phyloP scores from a whole-genome alignment of 1,140 invertebrate species.

The Macrostomum lignano region DNA sequence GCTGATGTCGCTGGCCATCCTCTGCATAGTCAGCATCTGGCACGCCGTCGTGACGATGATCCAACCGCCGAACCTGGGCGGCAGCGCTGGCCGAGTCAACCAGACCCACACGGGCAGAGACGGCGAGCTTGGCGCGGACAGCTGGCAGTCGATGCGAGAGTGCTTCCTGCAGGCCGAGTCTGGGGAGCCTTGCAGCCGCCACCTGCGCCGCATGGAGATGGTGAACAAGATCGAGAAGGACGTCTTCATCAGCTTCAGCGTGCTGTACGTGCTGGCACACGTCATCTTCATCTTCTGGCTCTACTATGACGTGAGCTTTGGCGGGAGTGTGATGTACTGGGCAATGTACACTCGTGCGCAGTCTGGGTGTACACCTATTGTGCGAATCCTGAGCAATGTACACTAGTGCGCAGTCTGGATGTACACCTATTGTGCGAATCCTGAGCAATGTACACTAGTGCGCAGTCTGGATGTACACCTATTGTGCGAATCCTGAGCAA shows the following conservation, averaged over 20 bases:
- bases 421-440: background rate
- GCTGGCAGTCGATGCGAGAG: background rate
- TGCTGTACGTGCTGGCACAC: slow-evolving; percentile 12
- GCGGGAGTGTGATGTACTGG: background rate
- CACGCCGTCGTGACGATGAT: slow-evolving; percentile 28
- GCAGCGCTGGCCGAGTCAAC: background rate
- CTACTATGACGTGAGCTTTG: slow-evolving; percentile 11
- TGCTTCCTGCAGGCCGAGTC: background rate
- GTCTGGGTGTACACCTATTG: background rate
- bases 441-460: background rate
- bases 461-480: background rate
- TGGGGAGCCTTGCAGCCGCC: background rate
- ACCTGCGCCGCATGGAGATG: slow-evolving; percentile 1
- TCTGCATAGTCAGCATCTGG: slow-evolving; percentile 9
- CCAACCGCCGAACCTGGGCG: background rate
- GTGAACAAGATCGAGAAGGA: slow-evolving; percentile 10
- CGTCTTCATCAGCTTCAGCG: slow-evolving; percentile 12
- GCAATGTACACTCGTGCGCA: background rate
- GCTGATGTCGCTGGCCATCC: slow-evolving; percentile 8
- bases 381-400: background rate
- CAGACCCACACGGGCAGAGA: background rate
- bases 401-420: background rate
- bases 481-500: too few relatives aligned
- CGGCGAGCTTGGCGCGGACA: background rate
- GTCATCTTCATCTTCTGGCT: slow-evolving; percentile 11